These are phyloP conservation scores for Oryzias curvinotus DNA, from an alignment of 2,113 vertebrate genomes.

Conservation along the genomic window DNA sequence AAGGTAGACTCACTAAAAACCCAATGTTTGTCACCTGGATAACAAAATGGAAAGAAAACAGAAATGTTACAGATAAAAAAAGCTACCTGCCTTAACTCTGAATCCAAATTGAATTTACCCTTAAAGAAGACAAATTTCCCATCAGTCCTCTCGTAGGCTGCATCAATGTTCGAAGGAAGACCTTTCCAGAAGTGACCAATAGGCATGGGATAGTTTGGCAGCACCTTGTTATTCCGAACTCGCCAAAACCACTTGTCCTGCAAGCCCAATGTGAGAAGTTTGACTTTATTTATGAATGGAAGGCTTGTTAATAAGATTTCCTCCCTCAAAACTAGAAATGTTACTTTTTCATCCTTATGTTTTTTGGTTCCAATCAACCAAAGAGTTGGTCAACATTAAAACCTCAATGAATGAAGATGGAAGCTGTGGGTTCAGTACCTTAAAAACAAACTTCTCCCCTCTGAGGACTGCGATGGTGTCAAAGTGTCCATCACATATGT, in stretches of 20 bases:
- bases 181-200: slow-evolving; percentile 90
- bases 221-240: slow-evolving; percentile 84
- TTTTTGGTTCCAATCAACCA: not conserved
- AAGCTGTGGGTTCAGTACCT: slow-evolving; percentile 67
- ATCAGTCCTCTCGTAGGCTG: slow-evolving; percentile 87
- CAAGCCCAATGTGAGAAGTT: slow-evolving; percentile 7
- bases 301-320: not conserved
- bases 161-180: slow-evolving; percentile 85
- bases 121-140: slow-evolving; percentile 95
- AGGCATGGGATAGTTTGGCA: slow-evolving; percentile 85
- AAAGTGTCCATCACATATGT: slow-evolving; percentile 88
- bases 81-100: not conserved
- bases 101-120: slow-evolving; percentile 66
- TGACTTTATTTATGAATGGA: not conserved
- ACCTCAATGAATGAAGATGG: not conserved
- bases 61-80: not conserved
- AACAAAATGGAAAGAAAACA: not conserved
- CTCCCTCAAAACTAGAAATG: not conserved
- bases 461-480: slow-evolving; percentile 88
- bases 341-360: not conserved
- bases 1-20: slow-evolving; percentile 85
- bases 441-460: slow-evolving; percentile 93
- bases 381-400: not conserved
- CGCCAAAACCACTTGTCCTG: slow-evolving; percentile 90
- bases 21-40: slow-evolving; percentile 86